Evolutionary conservation across 2,888 invertebrate species (phyloP), one percentile per base, ranked within the genome.

Genomic region (Ypsolopha sequella): DNA sequence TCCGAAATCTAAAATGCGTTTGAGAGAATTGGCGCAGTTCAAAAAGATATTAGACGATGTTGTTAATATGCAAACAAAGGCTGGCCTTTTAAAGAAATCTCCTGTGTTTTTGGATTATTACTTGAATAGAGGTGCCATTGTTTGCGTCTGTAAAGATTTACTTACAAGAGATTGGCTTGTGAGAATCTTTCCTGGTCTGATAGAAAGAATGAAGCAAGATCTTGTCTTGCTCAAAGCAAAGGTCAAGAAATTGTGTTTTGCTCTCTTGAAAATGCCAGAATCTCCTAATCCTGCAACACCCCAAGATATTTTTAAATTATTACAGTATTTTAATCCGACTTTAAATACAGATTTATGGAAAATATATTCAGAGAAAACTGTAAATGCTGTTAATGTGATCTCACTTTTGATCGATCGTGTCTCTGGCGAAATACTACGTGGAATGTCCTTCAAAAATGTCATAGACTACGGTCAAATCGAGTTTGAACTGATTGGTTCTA

Each of bases 301-400:
- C 0, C 64, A 70, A 14, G 81, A 82, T 45, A 74, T 73, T 0
- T 84, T 85, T 47, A 81, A 80, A 60, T 60, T 84, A 0, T 55
- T 85, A n/a, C 80, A 85, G 43, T 84, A 82, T 54, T 85, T 82
- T 38, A 85, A 85, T 55, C 82, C 84, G 0, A 68, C 69, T 0
- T 55, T 85, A 14, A 78, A 70, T 58, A 82, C 82, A 0, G 59
- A 64, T 48, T 48, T 65, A 36, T 85, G 84, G 82, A 75, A 74
- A 52, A 73, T 84, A 7, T 81, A 81, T 54, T 60, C 76, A 0
- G 80, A 81, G 52, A 80, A 76, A 55, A 58, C 59, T 0, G 52
- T 68, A 0, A 67, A 75, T 7, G 59, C 68, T 10, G 63, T 74
- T 0, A 80, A 84, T 55, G 60, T 60, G 33, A 80, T 81, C 0